A percentile compares a stretch with the other conserved stretches of the same genome.
These are phyloP conservation scores for Drosophila watanabei DNA, from an alignment of 1,140 invertebrate species.

Conservation along the genomic window DNA sequence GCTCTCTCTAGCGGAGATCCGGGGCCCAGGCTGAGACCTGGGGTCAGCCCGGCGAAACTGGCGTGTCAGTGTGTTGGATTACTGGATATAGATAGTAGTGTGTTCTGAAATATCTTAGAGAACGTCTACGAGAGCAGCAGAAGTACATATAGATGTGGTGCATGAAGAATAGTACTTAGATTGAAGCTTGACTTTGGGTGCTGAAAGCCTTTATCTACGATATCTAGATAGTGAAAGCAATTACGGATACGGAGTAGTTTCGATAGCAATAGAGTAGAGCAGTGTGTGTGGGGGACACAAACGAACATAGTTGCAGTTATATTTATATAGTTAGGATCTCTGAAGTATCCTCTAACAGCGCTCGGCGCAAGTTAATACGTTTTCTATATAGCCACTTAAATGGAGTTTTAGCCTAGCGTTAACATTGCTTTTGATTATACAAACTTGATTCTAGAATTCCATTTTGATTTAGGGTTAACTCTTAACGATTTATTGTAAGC, in stretches of 20 bases:
- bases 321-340: not conserved
- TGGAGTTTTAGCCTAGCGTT: conserved; percentile 60
- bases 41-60: conserved; percentile 16
- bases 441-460: conserved; percentile 34
- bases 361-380: conserved; percentile 21
- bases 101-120: conserved; percentile 35
- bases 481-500: conserved; percentile 52
- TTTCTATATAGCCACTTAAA: conserved; percentile 10
- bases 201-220: conserved; percentile 43
- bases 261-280: conserved; percentile 11
- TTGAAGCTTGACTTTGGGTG: conserved; percentile 50
- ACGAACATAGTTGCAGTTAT: conserved; percentile 7
- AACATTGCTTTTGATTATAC: conserved; percentile 69
- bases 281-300: conserved; percentile 30
- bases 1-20: conserved; percentile 18
- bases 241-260: conserved; percentile 14
- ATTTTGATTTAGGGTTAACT: conserved; percentile 34
- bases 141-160: conserved; percentile 21
- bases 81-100: conserved; percentile 31
- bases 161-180: conserved; percentile 32
- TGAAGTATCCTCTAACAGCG: not conserved
- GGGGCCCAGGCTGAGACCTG: conserved; percentile 11
- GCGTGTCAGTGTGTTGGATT: conserved; percentile 26
- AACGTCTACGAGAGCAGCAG: conserved; percentile 31
- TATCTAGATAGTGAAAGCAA: conserved; percentile 49